A percentile compares a stretch with the other conserved stretches of the same genome.
phyloP scores from a whole-genome alignment of 2,113 vertebrate genomes.

The Caretta caretta region DNA sequence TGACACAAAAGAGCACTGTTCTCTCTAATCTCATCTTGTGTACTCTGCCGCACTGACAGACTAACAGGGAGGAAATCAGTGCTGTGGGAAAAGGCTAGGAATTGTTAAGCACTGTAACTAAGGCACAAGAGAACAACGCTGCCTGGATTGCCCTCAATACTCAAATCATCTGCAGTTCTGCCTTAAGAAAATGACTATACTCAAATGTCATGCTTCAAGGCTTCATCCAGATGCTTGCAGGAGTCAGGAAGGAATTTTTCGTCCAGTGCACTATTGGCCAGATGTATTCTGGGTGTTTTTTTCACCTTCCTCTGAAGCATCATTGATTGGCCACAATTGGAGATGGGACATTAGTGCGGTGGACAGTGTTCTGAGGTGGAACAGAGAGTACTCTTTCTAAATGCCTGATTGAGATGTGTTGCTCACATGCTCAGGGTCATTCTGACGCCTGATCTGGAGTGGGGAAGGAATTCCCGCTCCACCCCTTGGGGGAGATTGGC shows the following conservation, averaged over 20 bases:
- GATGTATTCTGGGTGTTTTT: neutral
- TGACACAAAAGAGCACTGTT: neutral
- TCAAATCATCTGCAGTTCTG: neutral
- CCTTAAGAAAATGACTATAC: neutral
- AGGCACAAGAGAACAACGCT: neutral
- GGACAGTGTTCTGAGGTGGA: neutral
- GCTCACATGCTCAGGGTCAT: neutral
- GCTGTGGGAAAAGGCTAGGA: neutral
- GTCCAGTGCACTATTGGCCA: neutral
- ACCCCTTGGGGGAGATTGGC: neutral
- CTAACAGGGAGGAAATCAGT: neutral
- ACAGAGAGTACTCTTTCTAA: too few relatives aligned
- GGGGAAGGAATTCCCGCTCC: too few relatives aligned
- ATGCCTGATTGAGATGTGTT: neutral
- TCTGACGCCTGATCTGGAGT: neutral
- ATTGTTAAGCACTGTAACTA: neutral
- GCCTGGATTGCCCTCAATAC: neutral
- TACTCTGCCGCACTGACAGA: neutral
- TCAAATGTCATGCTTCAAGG: neutral
- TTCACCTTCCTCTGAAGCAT: neutral
- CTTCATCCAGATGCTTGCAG: neutral
- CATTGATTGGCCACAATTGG: neutral
- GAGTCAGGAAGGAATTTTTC: neutral
- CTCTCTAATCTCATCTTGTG: neutral
- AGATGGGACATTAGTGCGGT: neutral